These are phyloP conservation scores for Noctua pronuba DNA, from an alignment of 2,888 invertebrate genomes.

Conservation along the genomic window DNA sequence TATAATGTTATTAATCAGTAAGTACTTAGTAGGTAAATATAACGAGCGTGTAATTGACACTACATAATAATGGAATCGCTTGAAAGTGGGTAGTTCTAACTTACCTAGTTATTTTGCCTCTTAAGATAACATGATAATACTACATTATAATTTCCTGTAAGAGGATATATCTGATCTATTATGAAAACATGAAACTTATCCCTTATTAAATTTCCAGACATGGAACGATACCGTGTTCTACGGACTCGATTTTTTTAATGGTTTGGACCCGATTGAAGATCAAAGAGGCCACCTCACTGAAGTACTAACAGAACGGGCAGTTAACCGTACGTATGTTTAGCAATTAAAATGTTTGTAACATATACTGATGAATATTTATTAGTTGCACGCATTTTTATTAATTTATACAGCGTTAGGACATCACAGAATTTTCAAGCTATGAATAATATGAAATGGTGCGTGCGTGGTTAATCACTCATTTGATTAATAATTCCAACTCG, in stretches of 20 bases:
- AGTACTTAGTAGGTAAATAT: neutral
- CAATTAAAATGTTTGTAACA: constrained; percentile 40
- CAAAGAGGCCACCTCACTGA: constrained; percentile 74
- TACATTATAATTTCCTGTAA: constrained; percentile 11
- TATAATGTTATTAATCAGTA: neutral
- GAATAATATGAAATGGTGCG: constrained; percentile 21
- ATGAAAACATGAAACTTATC: neutral
- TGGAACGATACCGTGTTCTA: constrained; percentile 71
- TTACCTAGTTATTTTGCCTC: neutral
- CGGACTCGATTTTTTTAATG: constrained; percentile 74
- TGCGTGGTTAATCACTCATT: constrained; percentile 30
- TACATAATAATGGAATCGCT: neutral
- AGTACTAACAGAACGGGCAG: constrained; percentile 72
- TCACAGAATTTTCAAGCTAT: constrained; percentile 40
- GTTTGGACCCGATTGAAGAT: constrained; percentile 70
- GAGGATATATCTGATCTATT: neutral
- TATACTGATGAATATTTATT: constrained; percentile 38
- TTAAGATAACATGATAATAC: neutral
- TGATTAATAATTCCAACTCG: constrained; percentile 23
- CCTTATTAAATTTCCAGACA: constrained; percentile 67
- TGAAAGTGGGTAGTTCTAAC: neutral
- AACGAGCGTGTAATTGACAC: neutral
- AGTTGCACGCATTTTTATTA: constrained; percentile 24
- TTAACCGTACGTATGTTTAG: constrained; percentile 68
- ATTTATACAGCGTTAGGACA: constrained; percentile 36